A percentile compares a stretch with the other conserved stretches of the same genome.
Evolutionary conservation across 2,113 vertebrate genomes (phyloP).

Genomic region (Meriones unguiculatus): DNA sequence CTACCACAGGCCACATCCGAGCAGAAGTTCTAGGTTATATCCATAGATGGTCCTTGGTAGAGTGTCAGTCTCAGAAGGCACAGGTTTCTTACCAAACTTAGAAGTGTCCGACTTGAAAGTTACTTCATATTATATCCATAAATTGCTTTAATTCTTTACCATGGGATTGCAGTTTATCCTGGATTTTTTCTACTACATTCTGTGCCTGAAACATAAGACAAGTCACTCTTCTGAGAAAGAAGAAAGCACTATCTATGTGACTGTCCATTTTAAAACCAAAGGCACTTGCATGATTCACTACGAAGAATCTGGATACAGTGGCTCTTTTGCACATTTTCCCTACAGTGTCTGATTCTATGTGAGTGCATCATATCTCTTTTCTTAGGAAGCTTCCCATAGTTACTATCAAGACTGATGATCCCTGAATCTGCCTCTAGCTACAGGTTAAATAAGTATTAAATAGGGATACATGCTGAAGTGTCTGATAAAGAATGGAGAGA

Average conservation of each 20-base stretch:
- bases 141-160: neutral
- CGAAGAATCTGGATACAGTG: neutral
- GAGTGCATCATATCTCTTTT: neutral
- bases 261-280: neutral
- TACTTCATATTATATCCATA: neutral
- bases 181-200: neutral
- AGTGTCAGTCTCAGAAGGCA: neutral
- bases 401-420: neutral
- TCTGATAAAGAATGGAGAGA: neutral
- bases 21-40: too few species aligned
- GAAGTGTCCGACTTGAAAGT: neutral
- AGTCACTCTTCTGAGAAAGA: neutral
- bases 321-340: neutral
- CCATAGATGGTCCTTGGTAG: too few species aligned
- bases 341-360: neutral
- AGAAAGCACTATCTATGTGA: neutral
- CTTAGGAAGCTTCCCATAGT: neutral
- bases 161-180: neutral
- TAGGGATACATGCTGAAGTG: slow-evolving; percentile 18
- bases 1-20: too few species aligned
- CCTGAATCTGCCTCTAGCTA: neutral
- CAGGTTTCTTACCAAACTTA: neutral
- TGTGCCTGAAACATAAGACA: neutral
- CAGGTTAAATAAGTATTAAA: neutral
- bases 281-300: neutral